These are phyloP conservation scores for Melipona beecheii DNA, from an alignment of 2,888 invertebrate species.

Conservation along the genomic window DNA sequence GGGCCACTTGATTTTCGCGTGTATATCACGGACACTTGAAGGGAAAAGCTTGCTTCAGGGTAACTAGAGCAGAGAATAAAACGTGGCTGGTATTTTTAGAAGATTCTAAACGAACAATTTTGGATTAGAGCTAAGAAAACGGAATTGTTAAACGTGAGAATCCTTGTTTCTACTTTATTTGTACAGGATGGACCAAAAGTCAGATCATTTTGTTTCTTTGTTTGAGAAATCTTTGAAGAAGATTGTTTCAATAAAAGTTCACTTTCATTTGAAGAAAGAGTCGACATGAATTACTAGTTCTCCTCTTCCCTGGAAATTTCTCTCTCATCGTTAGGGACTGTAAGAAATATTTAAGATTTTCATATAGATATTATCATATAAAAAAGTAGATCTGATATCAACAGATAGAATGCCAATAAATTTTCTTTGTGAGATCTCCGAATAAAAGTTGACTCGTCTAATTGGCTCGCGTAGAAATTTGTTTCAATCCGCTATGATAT, in stretches of 20 bases:
- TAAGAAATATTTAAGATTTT: not conserved
- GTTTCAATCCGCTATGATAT: not conserved
- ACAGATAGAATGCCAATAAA: not conserved
- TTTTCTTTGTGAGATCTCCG: not conserved
- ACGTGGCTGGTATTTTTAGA: not conserved
- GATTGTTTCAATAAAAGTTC: not conserved
- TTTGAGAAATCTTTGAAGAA: not conserved
- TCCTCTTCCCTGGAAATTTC: not conserved
- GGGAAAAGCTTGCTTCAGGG: not conserved
- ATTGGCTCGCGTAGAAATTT: not conserved
- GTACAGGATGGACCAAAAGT: not conserved
- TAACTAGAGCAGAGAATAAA: slow-evolving; percentile 1
- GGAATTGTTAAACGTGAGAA: not conserved
- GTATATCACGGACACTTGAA: slow-evolving; percentile 6
- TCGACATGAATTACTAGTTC: not conserved
- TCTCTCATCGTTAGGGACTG: not conserved
- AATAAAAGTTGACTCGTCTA: not conserved
- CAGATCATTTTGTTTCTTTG: not conserved
- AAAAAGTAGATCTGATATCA: not conserved
- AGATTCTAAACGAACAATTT: not conserved
- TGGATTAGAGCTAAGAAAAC: not conserved
- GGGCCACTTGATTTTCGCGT: slow-evolving; percentile 13
- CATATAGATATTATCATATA: not conserved
- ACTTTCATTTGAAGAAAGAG: not conserved
- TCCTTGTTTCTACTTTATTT: not conserved